phyloP scores from a whole-genome alignment of 2,888 invertebrate species.

The Epirrhoe alternata region DNA sequence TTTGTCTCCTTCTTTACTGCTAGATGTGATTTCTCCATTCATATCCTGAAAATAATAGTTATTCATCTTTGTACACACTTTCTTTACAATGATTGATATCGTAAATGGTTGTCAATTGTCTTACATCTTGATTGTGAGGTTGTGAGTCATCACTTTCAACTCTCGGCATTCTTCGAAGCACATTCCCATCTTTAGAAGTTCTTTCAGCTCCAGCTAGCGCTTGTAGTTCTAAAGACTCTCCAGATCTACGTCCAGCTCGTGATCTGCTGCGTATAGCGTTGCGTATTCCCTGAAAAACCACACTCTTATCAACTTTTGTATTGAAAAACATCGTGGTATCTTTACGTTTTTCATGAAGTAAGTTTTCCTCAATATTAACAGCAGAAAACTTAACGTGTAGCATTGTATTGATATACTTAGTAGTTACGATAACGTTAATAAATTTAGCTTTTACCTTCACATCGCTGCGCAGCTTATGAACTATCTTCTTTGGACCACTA shows the following conservation, averaged over 20 bases:
- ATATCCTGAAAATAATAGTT: constrained; percentile 61
- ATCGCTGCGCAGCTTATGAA: constrained; percentile 93
- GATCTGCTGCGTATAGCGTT: constrained; percentile 86
- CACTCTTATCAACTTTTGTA: neutral
- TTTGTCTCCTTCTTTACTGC: constrained; percentile 84
- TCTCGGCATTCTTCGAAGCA: constrained; percentile 89
- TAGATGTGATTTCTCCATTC: constrained; percentile 73
- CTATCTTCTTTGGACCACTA: constrained; percentile 90
- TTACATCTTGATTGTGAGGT: constrained; percentile 67
- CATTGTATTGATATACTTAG: neutral
- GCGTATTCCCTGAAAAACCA: constrained; percentile 79
- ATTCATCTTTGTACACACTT: neutral
- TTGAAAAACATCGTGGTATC: neutral
- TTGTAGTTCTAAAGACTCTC: constrained; percentile 87
- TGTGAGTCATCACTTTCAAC: constrained; percentile 90
- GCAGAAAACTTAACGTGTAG: neutral
- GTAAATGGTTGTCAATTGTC: constrained; percentile 1
- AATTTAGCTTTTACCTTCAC: constrained; percentile 85
- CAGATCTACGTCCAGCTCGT: constrained; percentile 81
- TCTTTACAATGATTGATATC: neutral
- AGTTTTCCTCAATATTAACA: neutral
- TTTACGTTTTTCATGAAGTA: neutral
- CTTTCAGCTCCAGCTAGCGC: constrained; percentile 72
- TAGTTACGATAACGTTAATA: neutral
- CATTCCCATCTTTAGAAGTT: constrained; percentile 75